Percentiles rank a stretch among this genome's conserved stretches.
These are phyloP conservation scores for Drosophila peninsularis DNA, from an alignment of 2,888 invertebrate genomes.

Conservation along the genomic window DNA sequence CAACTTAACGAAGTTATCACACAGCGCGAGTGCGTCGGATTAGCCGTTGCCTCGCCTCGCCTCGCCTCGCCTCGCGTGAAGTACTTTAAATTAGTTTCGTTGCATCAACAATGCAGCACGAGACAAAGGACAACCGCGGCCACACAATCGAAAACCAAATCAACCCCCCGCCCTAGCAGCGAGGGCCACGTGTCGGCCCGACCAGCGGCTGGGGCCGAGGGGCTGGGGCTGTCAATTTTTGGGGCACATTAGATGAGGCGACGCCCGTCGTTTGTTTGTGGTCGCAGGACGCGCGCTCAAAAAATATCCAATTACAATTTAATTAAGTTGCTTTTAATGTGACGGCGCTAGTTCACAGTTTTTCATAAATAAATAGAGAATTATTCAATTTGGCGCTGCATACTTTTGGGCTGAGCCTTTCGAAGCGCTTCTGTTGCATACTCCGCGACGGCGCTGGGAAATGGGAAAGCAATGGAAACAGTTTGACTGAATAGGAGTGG, in stretches of 20 bases:
- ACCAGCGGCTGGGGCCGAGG: constrained; percentile 26
- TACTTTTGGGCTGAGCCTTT: constrained; percentile 29
- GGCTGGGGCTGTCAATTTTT: not conserved
- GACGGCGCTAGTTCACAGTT: constrained; percentile 19
- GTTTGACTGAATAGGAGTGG: not conserved
- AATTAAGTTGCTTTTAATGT: constrained; percentile 66
- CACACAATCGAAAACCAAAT: constrained; percentile 18
- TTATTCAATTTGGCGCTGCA: constrained; percentile 9
- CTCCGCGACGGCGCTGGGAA: not conserved
- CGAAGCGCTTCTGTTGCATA: not conserved
- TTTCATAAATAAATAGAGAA: not conserved
- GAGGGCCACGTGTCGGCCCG: constrained; percentile 42
- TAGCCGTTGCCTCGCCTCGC: constrained; percentile 49
- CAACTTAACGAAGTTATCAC: constrained; percentile 75
- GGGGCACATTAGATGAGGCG: constrained; percentile 11
- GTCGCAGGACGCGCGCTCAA: constrained; percentile 26
- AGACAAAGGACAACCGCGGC: constrained; percentile 33
- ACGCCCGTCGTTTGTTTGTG: constrained; percentile 46
- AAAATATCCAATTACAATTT: constrained; percentile 74
- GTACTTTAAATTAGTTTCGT: constrained; percentile 79
- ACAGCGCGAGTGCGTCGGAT: constrained; percentile 57
- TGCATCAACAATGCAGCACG: constrained; percentile 66
- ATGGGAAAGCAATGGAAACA: not conserved
- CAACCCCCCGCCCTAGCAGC: constrained; percentile 3
- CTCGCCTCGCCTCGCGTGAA: constrained; percentile 71